These are phyloP conservation scores for Drosophila azteca DNA, from an alignment of 1,140 invertebrate genomes.

Conservation along the genomic window DNA sequence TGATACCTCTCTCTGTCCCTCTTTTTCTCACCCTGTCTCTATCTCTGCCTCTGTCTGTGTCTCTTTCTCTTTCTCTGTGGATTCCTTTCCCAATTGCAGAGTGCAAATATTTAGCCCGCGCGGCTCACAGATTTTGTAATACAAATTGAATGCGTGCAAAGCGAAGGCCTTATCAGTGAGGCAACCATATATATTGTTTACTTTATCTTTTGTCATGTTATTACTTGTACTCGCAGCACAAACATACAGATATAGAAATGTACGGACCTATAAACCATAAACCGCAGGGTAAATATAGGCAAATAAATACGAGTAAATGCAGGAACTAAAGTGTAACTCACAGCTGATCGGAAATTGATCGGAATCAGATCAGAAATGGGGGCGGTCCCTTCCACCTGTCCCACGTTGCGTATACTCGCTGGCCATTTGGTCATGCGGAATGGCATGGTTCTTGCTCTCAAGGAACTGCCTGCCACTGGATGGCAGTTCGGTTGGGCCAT, in stretches of 20 bases:
- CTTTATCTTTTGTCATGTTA: conserved; percentile 32
- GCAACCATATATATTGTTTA: conserved; percentile 9
- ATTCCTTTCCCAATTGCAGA: conserved; percentile 29
- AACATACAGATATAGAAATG: neutral
- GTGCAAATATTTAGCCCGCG: conserved; percentile 41
- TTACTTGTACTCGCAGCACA: conserved; percentile 1
- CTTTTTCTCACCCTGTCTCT: too few species aligned
- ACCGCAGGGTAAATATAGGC: neutral
- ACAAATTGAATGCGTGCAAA: conserved; percentile 31
- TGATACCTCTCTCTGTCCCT: too few species aligned
- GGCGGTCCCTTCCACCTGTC: neutral
- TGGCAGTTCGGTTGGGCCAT: neutral
- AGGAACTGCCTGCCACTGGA: neutral
- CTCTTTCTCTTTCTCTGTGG: too few species aligned
- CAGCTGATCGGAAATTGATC: conserved; percentile 24
- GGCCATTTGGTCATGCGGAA: conserved; percentile 11
- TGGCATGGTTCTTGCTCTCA: conserved; percentile 22
- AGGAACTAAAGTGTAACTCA: conserved; percentile 31
- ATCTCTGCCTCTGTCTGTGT: too few species aligned
- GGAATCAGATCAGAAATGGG: neutral
- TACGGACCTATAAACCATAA: conserved; percentile 27
- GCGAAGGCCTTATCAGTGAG: conserved; percentile 24
- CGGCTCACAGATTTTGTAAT: conserved; percentile 33
- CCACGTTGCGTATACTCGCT: neutral
- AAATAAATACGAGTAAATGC: conserved; percentile 24